These are phyloP conservation scores for Bos javanicus DNA, from an alignment of 2,113 vertebrate genomes.

Conservation along the genomic window DNA sequence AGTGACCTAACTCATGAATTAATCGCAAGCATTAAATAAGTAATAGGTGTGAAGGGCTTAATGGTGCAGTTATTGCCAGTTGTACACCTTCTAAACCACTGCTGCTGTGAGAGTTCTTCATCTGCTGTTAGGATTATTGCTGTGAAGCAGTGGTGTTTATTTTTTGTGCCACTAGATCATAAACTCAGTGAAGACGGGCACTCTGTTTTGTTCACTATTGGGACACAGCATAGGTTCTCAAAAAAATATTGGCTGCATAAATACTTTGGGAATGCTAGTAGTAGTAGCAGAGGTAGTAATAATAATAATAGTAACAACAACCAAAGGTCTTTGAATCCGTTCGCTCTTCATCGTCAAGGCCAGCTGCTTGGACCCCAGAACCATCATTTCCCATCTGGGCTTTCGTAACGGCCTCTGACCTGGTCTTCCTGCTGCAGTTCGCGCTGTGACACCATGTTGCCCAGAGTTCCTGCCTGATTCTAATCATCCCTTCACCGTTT, in stretches of 20 bases:
- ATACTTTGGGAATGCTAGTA: neutral
- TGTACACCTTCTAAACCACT: neutral
- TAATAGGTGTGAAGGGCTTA: neutral
- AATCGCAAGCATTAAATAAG: neutral
- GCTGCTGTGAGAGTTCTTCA: neutral
- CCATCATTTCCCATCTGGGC: neutral
- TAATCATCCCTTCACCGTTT: neutral
- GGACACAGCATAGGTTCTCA: neutral
- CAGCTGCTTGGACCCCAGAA: neutral
- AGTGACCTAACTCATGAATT: neutral
- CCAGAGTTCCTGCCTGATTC: neutral
- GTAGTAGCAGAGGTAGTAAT: neutral
- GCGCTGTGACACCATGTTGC: neutral
- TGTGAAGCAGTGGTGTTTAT: neutral
- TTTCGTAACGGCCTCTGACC: neutral
- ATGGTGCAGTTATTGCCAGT: accelerated
- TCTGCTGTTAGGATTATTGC: neutral
- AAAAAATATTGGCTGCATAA: neutral
- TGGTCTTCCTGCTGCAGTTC: neutral
- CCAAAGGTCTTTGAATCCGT: neutral
- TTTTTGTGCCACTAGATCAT: neutral
- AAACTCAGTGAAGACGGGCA: neutral
- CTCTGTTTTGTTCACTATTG: neutral
- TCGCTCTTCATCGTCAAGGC: neutral
- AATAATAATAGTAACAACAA: neutral